Evolutionary conservation across 2,888 invertebrate genomes (phyloP), one percentile per base, ranked within the genome.

Genomic region (Neelides folsomi): DNA sequence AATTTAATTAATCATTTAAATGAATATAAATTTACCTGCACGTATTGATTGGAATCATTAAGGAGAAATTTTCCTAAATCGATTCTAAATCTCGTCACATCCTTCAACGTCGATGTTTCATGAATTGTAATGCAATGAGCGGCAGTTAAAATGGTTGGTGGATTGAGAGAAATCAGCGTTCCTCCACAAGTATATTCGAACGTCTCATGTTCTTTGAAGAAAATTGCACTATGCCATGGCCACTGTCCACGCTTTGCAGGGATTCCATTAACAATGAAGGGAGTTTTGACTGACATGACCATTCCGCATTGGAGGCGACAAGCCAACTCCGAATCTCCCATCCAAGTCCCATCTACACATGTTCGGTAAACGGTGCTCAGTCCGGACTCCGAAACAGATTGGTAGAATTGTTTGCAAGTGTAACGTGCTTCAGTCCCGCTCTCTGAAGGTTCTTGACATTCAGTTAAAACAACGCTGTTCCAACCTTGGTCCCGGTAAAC

Each of bases 171-270:
- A 19, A 81, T 73, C 19, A 81, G 71, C 1, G 78, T 78, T 0
- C 78, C 80, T 0, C 81, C 81, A 64, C 81, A 81, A 7, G 27
- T 5, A 7, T 5, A 27, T 27, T 27, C 27, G 27, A 27, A 27
- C 27, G 3, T 27, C 7, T 27, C 27, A 27, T 7, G 20, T 27
- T 41, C 47, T n/a, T 36, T 36, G 1, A 41, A 13, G 1, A 36
- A 12, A 15, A 34, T 15, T 0, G 80, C 80, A 10, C 77, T 77
- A 67, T 80, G 80, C 81, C 81, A 81, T 0, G 81, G 81, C 75
- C 78, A 80, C 62, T 80, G 78, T 0, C 79, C 80, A 53, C 77
- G 77, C 36, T 73, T 66, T 0, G 57, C 54, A 6, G 61, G 59
- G 13, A 43, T 41, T 1, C 57, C 57, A 44, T 36, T 41, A 0